Base-by-base conservation (phyloP, 2,888 invertebrate species). In the Drosophila sordidula region DNA sequence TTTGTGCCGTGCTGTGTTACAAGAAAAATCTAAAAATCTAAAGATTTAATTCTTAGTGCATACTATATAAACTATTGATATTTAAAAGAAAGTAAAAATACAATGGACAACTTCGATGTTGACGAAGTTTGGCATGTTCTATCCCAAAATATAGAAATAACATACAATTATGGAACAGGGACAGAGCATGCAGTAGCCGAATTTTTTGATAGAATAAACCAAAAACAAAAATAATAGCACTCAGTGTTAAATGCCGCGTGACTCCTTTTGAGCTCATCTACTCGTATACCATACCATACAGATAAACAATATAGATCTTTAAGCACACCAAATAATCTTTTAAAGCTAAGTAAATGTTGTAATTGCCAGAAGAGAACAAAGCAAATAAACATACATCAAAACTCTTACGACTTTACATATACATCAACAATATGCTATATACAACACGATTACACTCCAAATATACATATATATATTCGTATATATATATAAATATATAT, bases 211-310 rank as follows among this genome's bases (percentile, higher is more conserved):
- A 54, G 12, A 16, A 29, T 18, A 25, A 56, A 63, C 32, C 32
- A 25, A 71, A 50, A 36, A 25, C 8, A 16, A 38, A 36, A 39
- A 56, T 6, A 39, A 59, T 9, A 34, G 12, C 34, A 61, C 54
- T 69, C 51, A 52, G 36, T 77, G 63, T 56, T 64, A 63, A 47
- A 70, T 55, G 52, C 63, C 65, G 54, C n/a, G 56, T 44, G 70
- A 67, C 78, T 83, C 80, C 59, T 79, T 76, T 79, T 83, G 78
- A 79, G 84, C 70, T 64, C 68, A 76, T 62, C 50, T 50, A 57
- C 29, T 25, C n/a, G 16, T 46, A 58, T 26, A 45, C 52, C 54
- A 47, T 41, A 56, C 26, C 36, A 62, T 32, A 55, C 44, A 50
- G 6, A 14, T 16, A 45, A 42, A 9, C n/a, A 39, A n/a, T 14